Evolutionary conservation across 92 coral and sea anemone genomes (phyloP).

Genomic region (Phenganax subtilis): DNA sequence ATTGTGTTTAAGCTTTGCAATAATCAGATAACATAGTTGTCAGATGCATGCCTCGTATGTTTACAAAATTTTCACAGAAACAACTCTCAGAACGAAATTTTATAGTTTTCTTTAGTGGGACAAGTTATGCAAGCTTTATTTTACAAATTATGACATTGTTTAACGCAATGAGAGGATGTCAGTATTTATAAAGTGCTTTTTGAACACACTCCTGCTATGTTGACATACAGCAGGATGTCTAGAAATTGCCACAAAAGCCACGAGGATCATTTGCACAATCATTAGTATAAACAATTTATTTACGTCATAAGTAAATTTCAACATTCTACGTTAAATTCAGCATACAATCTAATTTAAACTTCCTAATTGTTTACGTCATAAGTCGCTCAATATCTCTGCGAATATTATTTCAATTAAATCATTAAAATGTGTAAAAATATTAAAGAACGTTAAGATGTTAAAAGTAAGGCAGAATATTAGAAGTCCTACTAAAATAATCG

Average conservation of each 20-base stretch:
- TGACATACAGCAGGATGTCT: not conserved
- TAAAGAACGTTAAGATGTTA: conserved; percentile 24
- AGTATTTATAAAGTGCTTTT: not conserved
- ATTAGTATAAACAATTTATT: not conserved
- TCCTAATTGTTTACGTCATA: not conserved
- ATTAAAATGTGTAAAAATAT: conserved; percentile 16
- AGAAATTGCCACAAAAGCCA: not conserved
- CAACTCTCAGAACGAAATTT: not conserved
- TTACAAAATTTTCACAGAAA: not conserved
- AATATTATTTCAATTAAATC: not conserved
- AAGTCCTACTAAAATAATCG: conserved; percentile 27
- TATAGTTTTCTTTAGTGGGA: no score
- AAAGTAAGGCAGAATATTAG: conserved; percentile 23
- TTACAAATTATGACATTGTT: no score
- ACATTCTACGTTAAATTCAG: not conserved
- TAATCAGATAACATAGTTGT: no score
- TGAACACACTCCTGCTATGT: not conserved
- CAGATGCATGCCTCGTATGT: no score
- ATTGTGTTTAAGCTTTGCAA: no score
- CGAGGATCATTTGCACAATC: not conserved
- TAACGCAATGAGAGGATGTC: not conserved
- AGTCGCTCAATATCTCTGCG: conserved; percentile 3
- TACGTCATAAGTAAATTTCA: not conserved
- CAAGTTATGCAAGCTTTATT: no score
- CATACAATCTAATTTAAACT: not conserved